Evolutionary conservation across 2,113 vertebrate genomes (phyloP), one percentile per base, ranked within the genome.

Genomic region (Percina caprodes): DNA sequence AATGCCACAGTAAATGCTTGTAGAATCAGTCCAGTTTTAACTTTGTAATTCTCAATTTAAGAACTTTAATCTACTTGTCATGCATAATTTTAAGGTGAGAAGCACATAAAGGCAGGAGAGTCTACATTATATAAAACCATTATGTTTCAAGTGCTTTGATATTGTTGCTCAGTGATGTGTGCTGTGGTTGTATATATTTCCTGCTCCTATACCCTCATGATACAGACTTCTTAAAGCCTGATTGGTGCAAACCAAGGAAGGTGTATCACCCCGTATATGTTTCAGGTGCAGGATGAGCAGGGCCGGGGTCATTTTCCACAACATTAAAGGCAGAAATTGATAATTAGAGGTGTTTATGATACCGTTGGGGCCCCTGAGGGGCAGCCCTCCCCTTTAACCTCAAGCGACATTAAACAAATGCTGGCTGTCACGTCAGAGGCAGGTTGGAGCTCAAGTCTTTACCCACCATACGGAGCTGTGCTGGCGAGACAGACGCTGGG

Each of bases 361-460:
- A 92, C 58, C 77, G 80, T 83, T 35, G 78, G 88, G 89, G 85
- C 82, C 85, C 88, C 84, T 30, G 72, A 85, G 91, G 92, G 92
- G 89, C 82, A 83, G 86, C 86, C 90, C 92, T 93, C 91, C 90
- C 92, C 95, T 94, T 95, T 95, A 94, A 95, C 95, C 94, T 93
- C 94, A 94, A 94, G 94, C 94, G 89, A 93, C 92, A 94, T 94
- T 95, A 94, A 96, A 94, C 94, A 95, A 94, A 94, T 95, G 92
- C 91, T 91, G 90, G 89, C 91, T 94, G 95, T 94, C 95, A 94
- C 77, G 39, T 86, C 30, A 82, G 88, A 92, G 87, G 87, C 91
- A 92, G 90, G 93, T 93, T 89, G 84, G 81, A 85, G 90, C 87
- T 87, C 85, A 45, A 70, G 86, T 79, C 84, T 89, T 89, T 89